Evolutionary conservation across 1,140 invertebrate species (phyloP).

Genomic region (Caerostris extrusa): DNA sequence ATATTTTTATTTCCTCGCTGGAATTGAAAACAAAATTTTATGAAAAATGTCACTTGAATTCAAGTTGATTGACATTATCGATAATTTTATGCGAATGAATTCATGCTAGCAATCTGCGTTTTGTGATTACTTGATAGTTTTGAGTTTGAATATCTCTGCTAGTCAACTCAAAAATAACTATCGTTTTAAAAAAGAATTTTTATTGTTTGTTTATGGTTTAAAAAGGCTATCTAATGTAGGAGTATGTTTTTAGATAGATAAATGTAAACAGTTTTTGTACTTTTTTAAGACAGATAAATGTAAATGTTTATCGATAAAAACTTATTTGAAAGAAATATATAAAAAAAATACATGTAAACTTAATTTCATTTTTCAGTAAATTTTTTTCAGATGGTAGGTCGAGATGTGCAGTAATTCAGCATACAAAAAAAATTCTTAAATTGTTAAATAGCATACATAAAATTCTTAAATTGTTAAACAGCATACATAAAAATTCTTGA

Average conservation of each 20-base stretch:
- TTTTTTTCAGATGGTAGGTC: too few relatives aligned
- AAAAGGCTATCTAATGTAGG: background rate
- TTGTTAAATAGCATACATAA: too few relatives aligned
- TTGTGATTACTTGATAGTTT: constrained; percentile 15
- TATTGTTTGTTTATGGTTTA: background rate
- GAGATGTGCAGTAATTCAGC: too few relatives aligned
- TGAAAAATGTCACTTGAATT: constrained; percentile 31
- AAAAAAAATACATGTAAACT: too few relatives aligned
- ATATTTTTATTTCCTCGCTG: constrained; percentile 12
- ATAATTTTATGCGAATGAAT: constrained; percentile 37
- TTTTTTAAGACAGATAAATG: too few relatives aligned
- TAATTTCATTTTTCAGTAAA: too few relatives aligned
- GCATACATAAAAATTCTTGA: too few relatives aligned
- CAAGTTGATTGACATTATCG: constrained; percentile 56
- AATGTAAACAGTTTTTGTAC: too few relatives aligned
- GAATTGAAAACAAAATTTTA: background rate
- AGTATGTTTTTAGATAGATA: background rate
- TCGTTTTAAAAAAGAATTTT: background rate
- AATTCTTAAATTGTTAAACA: too few relatives aligned
- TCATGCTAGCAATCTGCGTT: constrained; percentile 1
- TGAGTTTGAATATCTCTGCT: constrained; percentile 25
- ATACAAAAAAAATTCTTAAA: too few relatives aligned
- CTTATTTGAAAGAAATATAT: too few relatives aligned
- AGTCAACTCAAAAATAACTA: background rate
- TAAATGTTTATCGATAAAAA: too few relatives aligned